A percentile compares a stretch with the other conserved stretches of the same genome.
These are phyloP conservation scores for Orthosia gracilis DNA, from an alignment of 2,888 invertebrate genomes.

Conservation along the genomic window DNA sequence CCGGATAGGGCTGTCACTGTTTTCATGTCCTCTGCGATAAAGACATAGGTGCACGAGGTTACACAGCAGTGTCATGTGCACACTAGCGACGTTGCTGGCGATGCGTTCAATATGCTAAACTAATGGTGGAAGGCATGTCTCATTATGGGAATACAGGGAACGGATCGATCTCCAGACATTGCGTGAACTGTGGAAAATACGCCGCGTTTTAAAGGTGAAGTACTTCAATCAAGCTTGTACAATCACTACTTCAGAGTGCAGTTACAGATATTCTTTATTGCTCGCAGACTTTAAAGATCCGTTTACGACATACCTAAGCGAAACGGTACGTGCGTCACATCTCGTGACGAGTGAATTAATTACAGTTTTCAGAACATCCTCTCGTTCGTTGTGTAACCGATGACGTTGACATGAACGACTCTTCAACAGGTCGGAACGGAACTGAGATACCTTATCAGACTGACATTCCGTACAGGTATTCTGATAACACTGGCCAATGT, in stretches of 20 bases:
- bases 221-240: constrained; percentile 17
- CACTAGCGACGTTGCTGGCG: constrained; percentile 61
- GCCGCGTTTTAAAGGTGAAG: neutral
- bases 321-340: constrained; percentile 68
- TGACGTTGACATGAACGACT: constrained; percentile 68
- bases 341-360: constrained; percentile 70
- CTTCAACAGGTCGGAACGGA: constrained; percentile 72
- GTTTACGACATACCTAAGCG: constrained; percentile 54
- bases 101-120: constrained; percentile 48
- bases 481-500: constrained; percentile 63
- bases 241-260: constrained; percentile 30
- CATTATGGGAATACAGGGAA: constrained; percentile 60
- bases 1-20: constrained; percentile 65
- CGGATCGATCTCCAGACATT: constrained; percentile 59
- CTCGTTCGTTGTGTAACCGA: constrained; percentile 68
- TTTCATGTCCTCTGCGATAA: constrained; percentile 69
- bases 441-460: constrained; percentile 75
- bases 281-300: constrained; percentile 46
- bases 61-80: constrained; percentile 75
- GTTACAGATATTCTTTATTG: constrained; percentile 42
- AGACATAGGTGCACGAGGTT: constrained; percentile 72
- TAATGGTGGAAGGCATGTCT: constrained; percentile 45
- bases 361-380: constrained; percentile 67
- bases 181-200: constrained; percentile 12
- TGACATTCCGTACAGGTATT: constrained; percentile 69